Evolutionary conservation across 92 coral and sea anemone genomes (phyloP), one percentile per base, ranked within the genome.

Genomic region (Parazoanthus swiftii): DNA sequence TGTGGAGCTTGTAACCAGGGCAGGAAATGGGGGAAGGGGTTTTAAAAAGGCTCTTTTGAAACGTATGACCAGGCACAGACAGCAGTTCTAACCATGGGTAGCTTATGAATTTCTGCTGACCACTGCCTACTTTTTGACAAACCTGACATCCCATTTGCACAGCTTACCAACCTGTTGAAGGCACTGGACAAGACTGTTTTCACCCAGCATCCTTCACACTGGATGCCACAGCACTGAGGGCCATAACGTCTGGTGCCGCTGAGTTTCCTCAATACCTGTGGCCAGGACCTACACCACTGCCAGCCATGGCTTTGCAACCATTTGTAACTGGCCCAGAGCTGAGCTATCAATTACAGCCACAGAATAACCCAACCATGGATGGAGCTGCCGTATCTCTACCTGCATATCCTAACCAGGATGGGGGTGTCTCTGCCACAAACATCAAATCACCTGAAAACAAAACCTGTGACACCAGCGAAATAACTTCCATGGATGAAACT

Each of bases 241-340:
- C 87, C 9, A 48, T 84, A 50, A 26, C 68, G 6, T 44, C 79
- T 39, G 79, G 79, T 72, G 44, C 87, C 4, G 3, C 79, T 0
- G 78, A 84, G 48, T 43, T 70, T 21, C 70, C 87, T 0, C 75
- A 84, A 2, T 84, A 84, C 29, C 36, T 84, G 43, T 84, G 87
- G 87, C 33, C 87, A 13, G 79, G 87, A 72, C 70, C 87, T n/a
- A 79, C 68, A 5, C 87, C 87, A 16, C 26, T 84, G 25, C 26
- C 87, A n/a, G 87, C 87, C 33, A 72, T 84, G 87, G 87, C 87
- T 33, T 84, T 84, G 58, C 87, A 84, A 51, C 87, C 87, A 43
- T 84, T 84, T 35, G 66, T 59, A 4, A 33, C 78, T 75, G 78
- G 67, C 56, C 87, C 78, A 7, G 79, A 84, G 75, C 43, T 71